Base-by-base conservation (phyloP, 2,797 vertebrate species). In the Tragelaphus eurycerus region DNA sequence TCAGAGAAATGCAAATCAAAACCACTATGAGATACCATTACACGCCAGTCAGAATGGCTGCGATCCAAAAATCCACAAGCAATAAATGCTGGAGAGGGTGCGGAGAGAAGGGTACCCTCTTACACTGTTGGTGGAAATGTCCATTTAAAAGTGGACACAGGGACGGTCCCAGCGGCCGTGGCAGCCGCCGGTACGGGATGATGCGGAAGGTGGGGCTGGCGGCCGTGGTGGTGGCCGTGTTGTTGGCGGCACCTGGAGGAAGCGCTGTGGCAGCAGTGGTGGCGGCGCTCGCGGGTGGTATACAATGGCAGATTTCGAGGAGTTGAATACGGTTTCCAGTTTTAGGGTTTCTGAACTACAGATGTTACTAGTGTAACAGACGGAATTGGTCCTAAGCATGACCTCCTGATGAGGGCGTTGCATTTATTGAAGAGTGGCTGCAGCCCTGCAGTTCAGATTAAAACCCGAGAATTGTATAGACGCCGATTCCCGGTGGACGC, bases 271-370 rank as follows among this genome's bases (percentile, higher is more conserved):
- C 98, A 98, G 98, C 97, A 89, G 96, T 97, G 94, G 97, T 83
- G 97, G 83, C 96, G 96, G 98, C 98, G 97, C 98, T 98, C 46
- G 46, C 46, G 98, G 98, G 98, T 98, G 99, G 98, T 98, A 98
- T 98, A 99, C 99, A 99, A 99, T 99, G 99, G 99, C 99, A 99
- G 99, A 99, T 98, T 98, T 99, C 98, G 99, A 99, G 97, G 99
- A 99, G 98, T 99, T 99, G 98, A 99, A 99, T 98, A 99, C 99
- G 99, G 98, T 99, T 98, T 99, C 99, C 96, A 99, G 99, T 98
- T 99, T 99, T 98, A 99, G 99, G 76, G 99, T 99, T 95, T 99
- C 99, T 98, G 99, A 99, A 87, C 99, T 99, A 19, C 99, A 99
- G 98, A 99, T 99, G 78, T 98, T 99, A 97, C 96, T 99, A 98